phyloP scores from a whole-genome alignment of 2,888 invertebrate genomes.

The Polymixis lichenea region DNA sequence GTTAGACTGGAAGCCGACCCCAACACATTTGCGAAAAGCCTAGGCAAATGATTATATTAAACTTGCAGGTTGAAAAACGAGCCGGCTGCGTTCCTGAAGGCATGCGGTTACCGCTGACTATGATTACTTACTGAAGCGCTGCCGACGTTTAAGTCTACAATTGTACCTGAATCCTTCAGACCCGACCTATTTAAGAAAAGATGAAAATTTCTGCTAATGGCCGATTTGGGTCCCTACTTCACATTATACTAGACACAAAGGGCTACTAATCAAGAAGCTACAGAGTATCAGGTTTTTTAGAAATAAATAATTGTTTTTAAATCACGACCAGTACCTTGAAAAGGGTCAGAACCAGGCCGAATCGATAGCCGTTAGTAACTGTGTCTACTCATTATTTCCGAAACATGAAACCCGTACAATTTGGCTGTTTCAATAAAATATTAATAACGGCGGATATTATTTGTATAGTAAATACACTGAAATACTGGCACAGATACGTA shows the following conservation, averaged over 20 bases:
- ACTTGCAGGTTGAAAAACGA: not conserved
- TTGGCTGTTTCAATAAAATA: conserved; percentile 35
- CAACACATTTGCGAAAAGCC: no score
- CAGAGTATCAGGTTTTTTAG: not conserved
- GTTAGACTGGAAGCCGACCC: no score
- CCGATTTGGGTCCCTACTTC: no score
- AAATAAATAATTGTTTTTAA: not conserved
- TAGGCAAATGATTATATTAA: not conserved
- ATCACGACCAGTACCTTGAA: conserved; percentile 11
- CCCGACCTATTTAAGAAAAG: not conserved
- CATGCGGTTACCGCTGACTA: not conserved
- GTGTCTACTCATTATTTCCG: conserved; percentile 42
- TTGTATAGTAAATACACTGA: conserved; percentile 22
- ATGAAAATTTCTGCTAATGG: not conserved
- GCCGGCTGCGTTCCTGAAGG: not conserved
- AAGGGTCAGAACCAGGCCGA: conserved; percentile 4
- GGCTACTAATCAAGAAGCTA: not conserved
- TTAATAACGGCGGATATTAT: conserved; percentile 45
- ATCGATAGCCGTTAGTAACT: conserved; percentile 47
- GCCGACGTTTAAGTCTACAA: not conserved
- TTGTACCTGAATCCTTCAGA: not conserved
- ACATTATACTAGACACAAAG: not conserved
- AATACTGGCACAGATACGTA: conserved; percentile 9
- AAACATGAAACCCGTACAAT: conserved; percentile 44
- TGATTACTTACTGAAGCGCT: not conserved